A percentile compares a stretch with the other conserved stretches of the same genome.
Conservation (phyloP, 2,888 invertebrate genomes). For the Lepeophtheirus nordmannii region DNA sequence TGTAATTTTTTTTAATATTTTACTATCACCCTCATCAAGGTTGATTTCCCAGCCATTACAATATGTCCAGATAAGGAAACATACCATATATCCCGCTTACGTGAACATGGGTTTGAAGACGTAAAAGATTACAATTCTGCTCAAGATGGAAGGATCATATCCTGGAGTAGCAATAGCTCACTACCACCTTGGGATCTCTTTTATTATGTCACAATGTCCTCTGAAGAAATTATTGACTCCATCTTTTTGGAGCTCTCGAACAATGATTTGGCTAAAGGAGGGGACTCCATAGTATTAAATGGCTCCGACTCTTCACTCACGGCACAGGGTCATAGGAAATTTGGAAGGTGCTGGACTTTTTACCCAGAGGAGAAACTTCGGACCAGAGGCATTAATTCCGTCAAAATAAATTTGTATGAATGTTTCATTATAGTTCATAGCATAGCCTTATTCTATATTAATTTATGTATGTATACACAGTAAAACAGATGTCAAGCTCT, state of each 20-base stretch:
- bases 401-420: conserved; percentile 12
- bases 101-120: conserved; percentile 9
- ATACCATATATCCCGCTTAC: background rate
- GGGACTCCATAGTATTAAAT: background rate
- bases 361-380: background rate
- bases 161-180: background rate
- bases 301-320: background rate
- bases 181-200: conserved; percentile 8
- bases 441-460: no score
- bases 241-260: background rate
- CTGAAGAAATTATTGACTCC: background rate
- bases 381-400: conserved; percentile 1
- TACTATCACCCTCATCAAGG: background rate
- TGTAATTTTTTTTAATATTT: no score
- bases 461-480: background rate
- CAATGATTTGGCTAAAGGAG: background rate
- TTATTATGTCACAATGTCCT: background rate
- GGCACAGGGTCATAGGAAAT: conserved; percentile 7
- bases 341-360: conserved; percentile 19
- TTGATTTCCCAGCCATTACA: conserved; percentile 16
- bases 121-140: conserved; percentile 4
- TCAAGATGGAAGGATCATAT: background rate
- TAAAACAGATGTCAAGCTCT: conserved; percentile 6
- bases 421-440: no score
- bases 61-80: conserved; percentile 12